Percentiles rank a stretch among this genome's conserved stretches.
Evolutionary conservation across 2,888 invertebrate genomes (phyloP).

Genomic region (Apamea anceps): DNA sequence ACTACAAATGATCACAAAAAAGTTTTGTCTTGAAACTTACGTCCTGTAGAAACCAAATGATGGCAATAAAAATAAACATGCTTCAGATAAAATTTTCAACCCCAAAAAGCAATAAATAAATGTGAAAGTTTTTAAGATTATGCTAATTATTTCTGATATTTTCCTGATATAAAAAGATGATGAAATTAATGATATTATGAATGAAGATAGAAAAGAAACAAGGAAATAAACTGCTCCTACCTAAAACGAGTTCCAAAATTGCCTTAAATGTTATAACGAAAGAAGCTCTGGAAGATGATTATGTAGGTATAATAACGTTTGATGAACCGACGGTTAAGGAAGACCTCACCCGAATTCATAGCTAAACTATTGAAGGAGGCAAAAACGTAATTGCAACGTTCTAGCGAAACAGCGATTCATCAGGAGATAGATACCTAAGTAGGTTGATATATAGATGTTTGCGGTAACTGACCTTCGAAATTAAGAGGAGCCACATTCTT

Average conservation of each 20-base stretch:
- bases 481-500: slow-evolving; percentile 27
- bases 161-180: not conserved
- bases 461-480: slow-evolving; percentile 61
- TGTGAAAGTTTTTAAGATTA: not conserved
- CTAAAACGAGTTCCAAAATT: not conserved
- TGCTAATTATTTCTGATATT: not conserved
- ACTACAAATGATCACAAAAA: not conserved
- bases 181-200: not conserved
- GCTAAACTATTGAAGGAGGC: slow-evolving; percentile 25
- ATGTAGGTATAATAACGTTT: not conserved
- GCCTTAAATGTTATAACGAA: not conserved
- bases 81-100: not conserved
- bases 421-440: slow-evolving; percentile 20
- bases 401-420: slow-evolving; percentile 45
- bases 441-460: slow-evolving; percentile 9
- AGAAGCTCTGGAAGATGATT: slow-evolving; percentile 7
- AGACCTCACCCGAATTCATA: slow-evolving; percentile 47
- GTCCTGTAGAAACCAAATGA: not conserved
- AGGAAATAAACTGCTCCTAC: not conserved
- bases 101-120: not conserved
- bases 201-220: not conserved
- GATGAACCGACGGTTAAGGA: slow-evolving; percentile 26
- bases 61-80: not conserved
- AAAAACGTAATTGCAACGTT: slow-evolving; percentile 63
- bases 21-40: not conserved